These are phyloP conservation scores for Forbesichthys papilliferus DNA, from an alignment of 2,113 vertebrate species.

Conservation along the genomic window DNA sequence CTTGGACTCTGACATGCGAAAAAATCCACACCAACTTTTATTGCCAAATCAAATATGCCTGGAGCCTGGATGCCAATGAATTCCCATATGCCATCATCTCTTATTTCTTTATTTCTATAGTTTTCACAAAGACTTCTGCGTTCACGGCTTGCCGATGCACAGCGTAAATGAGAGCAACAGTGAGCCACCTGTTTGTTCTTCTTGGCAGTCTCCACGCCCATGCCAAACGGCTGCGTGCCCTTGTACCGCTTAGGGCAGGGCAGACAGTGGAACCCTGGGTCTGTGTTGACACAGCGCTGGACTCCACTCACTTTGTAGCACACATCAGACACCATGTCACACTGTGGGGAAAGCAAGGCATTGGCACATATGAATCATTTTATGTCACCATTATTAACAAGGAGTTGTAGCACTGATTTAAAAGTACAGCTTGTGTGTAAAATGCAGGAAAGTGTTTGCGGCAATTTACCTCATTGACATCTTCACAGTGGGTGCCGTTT, in stretches of 20 bases:
- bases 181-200: slow-evolving; percentile 88
- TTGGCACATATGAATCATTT: not conserved
- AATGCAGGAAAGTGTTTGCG: slow-evolving; percentile 9
- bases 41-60: slow-evolving; percentile 18
- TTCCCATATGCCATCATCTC: not conserved
- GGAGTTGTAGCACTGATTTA: not conserved
- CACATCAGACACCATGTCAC: slow-evolving; percentile 87
- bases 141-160: not conserved
- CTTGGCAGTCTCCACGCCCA: slow-evolving; percentile 87
- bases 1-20: slow-evolving; percentile 35
- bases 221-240: slow-evolving; percentile 90
- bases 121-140: not conserved
- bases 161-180: not conserved
- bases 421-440: not conserved
- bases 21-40: slow-evolving; percentile 12
- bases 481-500: slow-evolving; percentile 90
- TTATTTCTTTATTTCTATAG: not conserved
- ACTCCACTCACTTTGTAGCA: slow-evolving; percentile 85
- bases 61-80: slow-evolving; percentile 6
- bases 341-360: slow-evolving; percentile 69
- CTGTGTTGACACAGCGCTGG: slow-evolving; percentile 89
- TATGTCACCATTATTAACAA: no score
- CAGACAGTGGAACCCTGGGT: slow-evolving; percentile 94
- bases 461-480: slow-evolving; percentile 88
- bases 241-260: slow-evolving; percentile 93